These are phyloP conservation scores for Folsomia manolachei DNA, from an alignment of 2,888 invertebrate genomes.

Conservation along the genomic window DNA sequence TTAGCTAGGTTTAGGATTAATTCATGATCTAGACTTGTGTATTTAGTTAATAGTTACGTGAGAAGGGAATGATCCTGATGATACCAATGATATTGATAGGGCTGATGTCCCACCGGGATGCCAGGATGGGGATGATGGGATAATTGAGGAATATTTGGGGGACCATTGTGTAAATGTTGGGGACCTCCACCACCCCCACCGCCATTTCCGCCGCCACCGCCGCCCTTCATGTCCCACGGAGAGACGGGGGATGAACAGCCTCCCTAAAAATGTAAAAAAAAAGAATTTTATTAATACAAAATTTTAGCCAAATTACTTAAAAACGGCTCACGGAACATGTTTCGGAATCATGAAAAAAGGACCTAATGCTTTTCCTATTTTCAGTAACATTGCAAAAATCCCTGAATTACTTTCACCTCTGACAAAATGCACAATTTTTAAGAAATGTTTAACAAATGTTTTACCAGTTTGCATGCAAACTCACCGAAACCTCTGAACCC, in stretches of 20 bases:
- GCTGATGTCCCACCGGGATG: slow-evolving; percentile 50
- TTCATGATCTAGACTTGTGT: slow-evolving; percentile 14
- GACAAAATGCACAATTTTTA: no score
- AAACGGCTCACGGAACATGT: no score
- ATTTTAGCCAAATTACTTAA: not conserved
- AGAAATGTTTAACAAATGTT: no score
- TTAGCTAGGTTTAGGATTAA: slow-evolving; percentile 2
- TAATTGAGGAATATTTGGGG: slow-evolving; percentile 56
- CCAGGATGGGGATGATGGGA: slow-evolving; percentile 55
- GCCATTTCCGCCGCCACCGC: slow-evolving; percentile 48
- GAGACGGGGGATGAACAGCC: slow-evolving; percentile 51
- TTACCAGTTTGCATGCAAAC: no score
- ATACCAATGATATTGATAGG: slow-evolving; percentile 51
- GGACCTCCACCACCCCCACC: slow-evolving; percentile 25
- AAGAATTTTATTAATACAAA: not conserved
- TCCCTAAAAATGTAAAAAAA: slow-evolving; percentile 34
- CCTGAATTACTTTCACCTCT: no score
- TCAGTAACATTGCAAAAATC: no score
- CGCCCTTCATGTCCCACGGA: slow-evolving; percentile 56
- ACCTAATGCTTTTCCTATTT: no score
- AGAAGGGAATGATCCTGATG: slow-evolving; percentile 51
- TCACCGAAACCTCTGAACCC: no score
- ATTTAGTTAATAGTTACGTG: slow-evolving; percentile 43
- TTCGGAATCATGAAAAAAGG: no score
- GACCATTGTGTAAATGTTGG: slow-evolving; percentile 61